Base-by-base conservation (phyloP, 2,888 invertebrate genomes). In the Notodonta dromedarius region DNA sequence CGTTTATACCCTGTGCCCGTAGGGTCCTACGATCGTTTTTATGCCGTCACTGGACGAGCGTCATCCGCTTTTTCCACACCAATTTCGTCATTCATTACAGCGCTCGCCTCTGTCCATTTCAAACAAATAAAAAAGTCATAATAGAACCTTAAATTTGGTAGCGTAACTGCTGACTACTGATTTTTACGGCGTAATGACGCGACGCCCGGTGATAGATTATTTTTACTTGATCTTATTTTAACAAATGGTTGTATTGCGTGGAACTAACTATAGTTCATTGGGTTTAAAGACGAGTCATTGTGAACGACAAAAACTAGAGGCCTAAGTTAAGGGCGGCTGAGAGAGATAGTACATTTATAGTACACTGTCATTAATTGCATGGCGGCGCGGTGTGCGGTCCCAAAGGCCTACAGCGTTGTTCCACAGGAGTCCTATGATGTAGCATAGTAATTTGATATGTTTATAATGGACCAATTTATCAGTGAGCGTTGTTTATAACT, bases 51-150 rank as follows among this genome's bases (percentile, higher is more conserved):
- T 70, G 61, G 72, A 73, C 73, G 73, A 70, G 66, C 82, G 84
- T 86, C 87, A 80, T 71, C 68, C 66, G 62, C 59, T 71, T 79
- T 80, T 81, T 83, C 77, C 74, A 72, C 70, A 71, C 67, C 73
- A 73, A 73, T 79, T 72, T 76, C 77, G 67, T 81, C 82, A 82
- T 85, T 83, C 82, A 82, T 85, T 83, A 82, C 79, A 73, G 73
- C 72, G 59, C 70, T 64, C 67, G 24, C 76, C 69, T 73, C 73
- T 76, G 72, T 77, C 74, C 70, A 78, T 84, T 83, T 85, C 80
- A 85, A 85, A 89, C 86, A 86, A 87, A 89, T 89, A 88, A 90
- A 91, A 90, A 89, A 86, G 77, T 71, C 87, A 87, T 89, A 86
- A 78, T 59, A 83, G 73, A 76, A 70, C 76, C 75, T 70, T 62